Base-by-base conservation (phyloP, 2,797 vertebrate species). In the Poeciliopsis gracilis region DNA sequence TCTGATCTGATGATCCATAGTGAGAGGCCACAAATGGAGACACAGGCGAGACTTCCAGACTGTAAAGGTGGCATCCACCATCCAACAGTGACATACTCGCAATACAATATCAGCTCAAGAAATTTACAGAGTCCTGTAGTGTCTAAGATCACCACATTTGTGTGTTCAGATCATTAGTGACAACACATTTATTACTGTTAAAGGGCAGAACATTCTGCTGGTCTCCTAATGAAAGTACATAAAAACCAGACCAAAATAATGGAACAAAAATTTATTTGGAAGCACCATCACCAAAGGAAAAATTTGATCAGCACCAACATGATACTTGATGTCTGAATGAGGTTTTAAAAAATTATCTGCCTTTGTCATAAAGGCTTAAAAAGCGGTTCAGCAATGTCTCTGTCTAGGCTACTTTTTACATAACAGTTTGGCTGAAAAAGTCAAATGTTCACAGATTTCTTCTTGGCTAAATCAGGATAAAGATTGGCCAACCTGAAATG, bases 1-100 rank as follows among this genome's bases (percentile, higher is more conserved):
- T 91, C 94, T 85, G 92, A 94, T 94, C 92, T 93, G 88, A 89
- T 93, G 92, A 92, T 93, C 92, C 86, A 90, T 93, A 85, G 85
- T 89, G 88, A 92, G 87, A 90, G 88, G 92, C 91, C 76, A 45
- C 2, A 43, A 89, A 87, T 82, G 86, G 85, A 91, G 73, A 81
- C 41, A 72, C 77, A 78, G 72, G 75, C 76, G 66, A 73, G 86
- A 77, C 88, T 73, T 87, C 49, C 30, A 43, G 76, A 81, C 82
- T 77, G 45, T 63, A 61, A 81, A 18, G 25, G 75, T 73, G 75
- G 53, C 30, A 53, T 77, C 77, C 25, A 47, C 61, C 18, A 53
- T 76, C 43, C 79, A 76, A 28, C 74, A 25, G 45, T 75, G 38
- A 46, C 41, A 59, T 12, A 57, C 38, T 46, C 15, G 10, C 55